Conservation (phyloP, 2,888 invertebrate genomes). For the Sycophila texana region DNA sequence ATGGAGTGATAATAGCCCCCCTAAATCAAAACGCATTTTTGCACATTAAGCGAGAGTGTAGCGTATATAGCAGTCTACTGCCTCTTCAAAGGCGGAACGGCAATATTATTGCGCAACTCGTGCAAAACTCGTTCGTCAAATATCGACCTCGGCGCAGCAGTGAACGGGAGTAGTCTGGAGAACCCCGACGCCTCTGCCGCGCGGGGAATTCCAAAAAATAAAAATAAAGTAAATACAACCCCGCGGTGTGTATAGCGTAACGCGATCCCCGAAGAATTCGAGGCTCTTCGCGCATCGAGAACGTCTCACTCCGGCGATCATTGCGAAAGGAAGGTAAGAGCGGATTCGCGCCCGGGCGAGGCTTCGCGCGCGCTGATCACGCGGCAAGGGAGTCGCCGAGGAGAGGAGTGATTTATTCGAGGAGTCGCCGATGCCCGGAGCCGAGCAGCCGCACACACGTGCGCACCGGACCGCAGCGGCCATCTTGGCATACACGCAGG, state of each 20-base stretch:
- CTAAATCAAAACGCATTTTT: no score
- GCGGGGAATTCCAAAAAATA: background rate
- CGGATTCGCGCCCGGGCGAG: background rate
- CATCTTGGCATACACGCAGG: slow-evolving; percentile 22
- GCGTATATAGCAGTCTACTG: no score
- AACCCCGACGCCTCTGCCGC: no score
- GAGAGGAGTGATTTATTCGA: slow-evolving; percentile 73
- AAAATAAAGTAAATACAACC: background rate
- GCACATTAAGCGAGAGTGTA: no score
- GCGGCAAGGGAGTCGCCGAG: slow-evolving; percentile 55
- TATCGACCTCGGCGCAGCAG: no score
- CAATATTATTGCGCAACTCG: no score
- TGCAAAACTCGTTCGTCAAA: no score
- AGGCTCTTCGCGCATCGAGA: background rate
- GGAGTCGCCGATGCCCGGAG: slow-evolving; percentile 68
- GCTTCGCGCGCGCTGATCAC: slow-evolving; percentile 7
- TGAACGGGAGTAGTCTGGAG: no score
- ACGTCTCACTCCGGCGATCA: slow-evolving; percentile 36
- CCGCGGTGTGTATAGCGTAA: background rate
- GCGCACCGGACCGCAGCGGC: slow-evolving; percentile 18
- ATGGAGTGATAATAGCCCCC: no score
- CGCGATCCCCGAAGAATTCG: slow-evolving; percentile 27
- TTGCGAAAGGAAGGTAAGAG: background rate
- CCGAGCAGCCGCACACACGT: slow-evolving; percentile 61
- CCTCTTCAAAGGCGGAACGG: no score